A percentile compares a stretch with the other conserved stretches of the same genome.
phyloP scores from a whole-genome alignment of 2,888 invertebrate genomes.

The Gisinianus flammeolus region DNA sequence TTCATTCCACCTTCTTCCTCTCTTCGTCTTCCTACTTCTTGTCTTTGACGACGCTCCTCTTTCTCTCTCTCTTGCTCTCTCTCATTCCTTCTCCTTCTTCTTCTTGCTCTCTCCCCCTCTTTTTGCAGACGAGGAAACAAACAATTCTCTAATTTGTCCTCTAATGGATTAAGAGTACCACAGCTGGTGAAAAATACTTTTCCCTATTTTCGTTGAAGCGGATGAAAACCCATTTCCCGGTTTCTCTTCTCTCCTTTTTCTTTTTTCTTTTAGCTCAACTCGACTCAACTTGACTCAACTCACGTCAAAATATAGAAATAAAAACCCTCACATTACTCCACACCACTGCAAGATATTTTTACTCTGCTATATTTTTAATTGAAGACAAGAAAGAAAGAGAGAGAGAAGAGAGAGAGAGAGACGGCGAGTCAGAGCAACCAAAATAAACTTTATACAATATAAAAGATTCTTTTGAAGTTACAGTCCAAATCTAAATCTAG shows the following conservation, averaged over 20 bases:
- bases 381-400: too few species aligned
- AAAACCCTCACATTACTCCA: too few species aligned
- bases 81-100: background rate
- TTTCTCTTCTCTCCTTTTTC: background rate
- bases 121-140: slow-evolving; percentile 27
- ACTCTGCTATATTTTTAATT: too few species aligned
- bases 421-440: too few species aligned
- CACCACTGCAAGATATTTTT: too few species aligned
- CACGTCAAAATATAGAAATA: too few species aligned
- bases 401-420: too few species aligned
- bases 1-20: background rate
- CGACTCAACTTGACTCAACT: too few species aligned
- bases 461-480: too few species aligned
- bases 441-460: too few species aligned
- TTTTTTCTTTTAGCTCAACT: too few species aligned
- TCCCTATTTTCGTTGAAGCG: slow-evolving; percentile 6
- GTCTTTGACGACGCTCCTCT: background rate
- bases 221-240: background rate
- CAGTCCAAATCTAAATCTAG: too few species aligned
- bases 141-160: slow-evolving; percentile 47
- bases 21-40: background rate
- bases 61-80: background rate
- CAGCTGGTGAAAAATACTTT: slow-evolving; percentile 26
- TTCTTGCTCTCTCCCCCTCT: background rate
- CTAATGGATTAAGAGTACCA: slow-evolving; percentile 51